Evolutionary conservation across 2,113 vertebrate species (phyloP).

Genomic region (Elephas maximus): DNA sequence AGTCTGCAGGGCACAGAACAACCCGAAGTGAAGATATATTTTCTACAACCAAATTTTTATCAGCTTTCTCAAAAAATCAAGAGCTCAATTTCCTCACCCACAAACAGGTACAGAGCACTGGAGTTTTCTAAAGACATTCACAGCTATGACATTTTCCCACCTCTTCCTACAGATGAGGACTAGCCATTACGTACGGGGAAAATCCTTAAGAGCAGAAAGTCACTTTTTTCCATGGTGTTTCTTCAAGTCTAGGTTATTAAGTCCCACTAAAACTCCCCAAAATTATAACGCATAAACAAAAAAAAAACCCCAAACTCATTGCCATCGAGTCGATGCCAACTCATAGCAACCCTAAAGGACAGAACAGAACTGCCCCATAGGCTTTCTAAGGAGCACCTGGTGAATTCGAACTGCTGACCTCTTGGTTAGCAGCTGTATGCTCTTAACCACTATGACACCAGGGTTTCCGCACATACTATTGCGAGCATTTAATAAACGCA

Average conservation of each 20-base stretch:
- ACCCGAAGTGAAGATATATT: neutral
- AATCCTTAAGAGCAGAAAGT: neutral
- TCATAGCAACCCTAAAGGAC: no score
- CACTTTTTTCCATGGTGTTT: neutral
- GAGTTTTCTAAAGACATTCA: neutral
- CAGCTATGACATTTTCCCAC: neutral
- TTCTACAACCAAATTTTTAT: neutral
- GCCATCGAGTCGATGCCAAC: no score
- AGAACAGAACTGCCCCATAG: no score
- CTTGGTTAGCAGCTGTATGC: no score
- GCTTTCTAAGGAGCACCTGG: no score
- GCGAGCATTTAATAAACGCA: neutral
- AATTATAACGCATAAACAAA: neutral
- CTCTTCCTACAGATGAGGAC: neutral
- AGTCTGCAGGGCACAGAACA: neutral
- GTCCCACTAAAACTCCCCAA: neutral
- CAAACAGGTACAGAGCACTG: neutral
- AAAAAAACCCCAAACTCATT: no score
- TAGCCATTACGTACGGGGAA: neutral
- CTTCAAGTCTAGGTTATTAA: constrained; percentile 16
- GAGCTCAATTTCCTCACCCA: neutral
- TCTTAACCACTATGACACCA: no score
- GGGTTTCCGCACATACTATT: neutral
- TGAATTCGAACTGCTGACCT: no score
- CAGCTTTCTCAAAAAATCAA: constrained; percentile 20